Evolutionary conservation across 2,797 vertebrate species (phyloP).

Genomic region (Artibeus lituratus): DNA sequence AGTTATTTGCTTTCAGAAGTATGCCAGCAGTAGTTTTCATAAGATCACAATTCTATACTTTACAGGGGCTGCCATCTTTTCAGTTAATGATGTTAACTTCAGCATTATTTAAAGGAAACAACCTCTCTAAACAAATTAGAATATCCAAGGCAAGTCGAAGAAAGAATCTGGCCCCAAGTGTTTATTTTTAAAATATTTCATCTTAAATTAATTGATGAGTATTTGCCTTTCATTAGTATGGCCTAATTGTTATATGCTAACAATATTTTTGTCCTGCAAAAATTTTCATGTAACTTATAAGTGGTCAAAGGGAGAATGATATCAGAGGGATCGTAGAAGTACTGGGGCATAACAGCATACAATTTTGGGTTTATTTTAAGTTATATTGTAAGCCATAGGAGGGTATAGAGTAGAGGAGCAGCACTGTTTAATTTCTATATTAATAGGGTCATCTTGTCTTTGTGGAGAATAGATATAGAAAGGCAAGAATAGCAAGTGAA

Average conservation of each 20-base stretch:
- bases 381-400: background rate
- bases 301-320: background rate
- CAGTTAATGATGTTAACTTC: background rate
- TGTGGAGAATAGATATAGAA: background rate
- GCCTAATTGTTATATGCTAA: background rate
- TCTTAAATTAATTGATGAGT: background rate
- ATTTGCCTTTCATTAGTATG: background rate
- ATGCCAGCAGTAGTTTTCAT: background rate
- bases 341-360: background rate
- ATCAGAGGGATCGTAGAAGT: background rate
- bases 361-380: background rate
- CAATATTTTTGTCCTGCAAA: background rate
- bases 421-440: background rate
- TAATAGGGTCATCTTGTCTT: background rate
- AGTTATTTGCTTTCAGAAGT: background rate
- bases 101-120: background rate
- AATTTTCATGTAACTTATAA: background rate
- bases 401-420: background rate
- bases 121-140: background rate
- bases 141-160: background rate
- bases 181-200: background rate
- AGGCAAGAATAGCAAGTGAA: background rate
- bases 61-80: background rate
- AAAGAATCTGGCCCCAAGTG: background rate
- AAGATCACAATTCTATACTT: background rate